Percentiles rank a stretch among this genome's conserved stretches.
Evolutionary conservation across 2,797 vertebrate genomes (phyloP).

Genomic region (Manis crassicaudata): DNA sequence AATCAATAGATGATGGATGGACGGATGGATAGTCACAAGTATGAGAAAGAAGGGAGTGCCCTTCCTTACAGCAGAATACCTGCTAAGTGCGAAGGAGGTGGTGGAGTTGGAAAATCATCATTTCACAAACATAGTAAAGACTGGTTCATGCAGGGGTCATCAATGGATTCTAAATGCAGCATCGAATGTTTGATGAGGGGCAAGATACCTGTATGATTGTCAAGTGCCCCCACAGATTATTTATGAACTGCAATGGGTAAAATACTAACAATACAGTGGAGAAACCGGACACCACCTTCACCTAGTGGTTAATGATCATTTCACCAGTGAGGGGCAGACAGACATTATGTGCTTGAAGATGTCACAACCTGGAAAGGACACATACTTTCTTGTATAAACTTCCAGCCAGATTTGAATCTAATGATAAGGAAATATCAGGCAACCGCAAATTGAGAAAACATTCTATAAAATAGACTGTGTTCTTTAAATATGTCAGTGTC

Average conservation of each 20-base stretch:
- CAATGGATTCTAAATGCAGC: background rate
- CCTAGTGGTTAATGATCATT: background rate
- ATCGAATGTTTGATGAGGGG: background rate
- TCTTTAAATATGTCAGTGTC: background rate
- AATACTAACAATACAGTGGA: background rate
- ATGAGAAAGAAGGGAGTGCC: background rate
- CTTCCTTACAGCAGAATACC: background rate
- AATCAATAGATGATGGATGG: background rate
- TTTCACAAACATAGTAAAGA: background rate
- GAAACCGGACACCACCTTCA: background rate
- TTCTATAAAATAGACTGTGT: background rate
- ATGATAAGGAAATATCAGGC: background rate
- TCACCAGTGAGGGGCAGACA: background rate
- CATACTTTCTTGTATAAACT: background rate
- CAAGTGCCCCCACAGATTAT: background rate
- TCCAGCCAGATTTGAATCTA: background rate
- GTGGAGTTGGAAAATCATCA: background rate
- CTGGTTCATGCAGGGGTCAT: background rate
- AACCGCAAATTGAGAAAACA: background rate
- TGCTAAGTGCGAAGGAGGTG: background rate
- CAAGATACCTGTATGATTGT: background rate
- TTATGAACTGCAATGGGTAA: background rate
- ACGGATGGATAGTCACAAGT: background rate
- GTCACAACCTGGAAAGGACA: background rate
- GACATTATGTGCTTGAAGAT: no score